Base-by-base conservation (phyloP, 2,888 invertebrate species). In the Diarsia dahlii region DNA sequence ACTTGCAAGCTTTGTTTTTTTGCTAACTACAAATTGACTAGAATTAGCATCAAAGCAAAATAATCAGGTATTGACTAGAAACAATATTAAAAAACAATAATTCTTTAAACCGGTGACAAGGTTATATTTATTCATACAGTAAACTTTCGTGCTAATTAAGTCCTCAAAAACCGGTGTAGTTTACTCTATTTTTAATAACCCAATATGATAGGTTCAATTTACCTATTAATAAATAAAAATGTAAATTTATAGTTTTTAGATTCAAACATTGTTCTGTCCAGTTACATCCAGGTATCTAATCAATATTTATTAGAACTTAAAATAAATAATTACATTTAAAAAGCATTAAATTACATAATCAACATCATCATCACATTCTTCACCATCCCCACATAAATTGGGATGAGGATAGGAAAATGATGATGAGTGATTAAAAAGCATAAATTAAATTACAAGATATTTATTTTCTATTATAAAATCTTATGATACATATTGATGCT, bases 11-110 rank as follows among this genome's bases (percentile, higher is more conserved):
- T 82, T 87, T 77, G 34, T 79, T 85, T 85, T 60, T 78, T 81
- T 80, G 78, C 86, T 87, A 84, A 69, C 81, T 89, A 87, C 70
- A 84, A 89, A 90, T 91, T 89, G 84, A 89, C 90, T 92, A 91
- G 77, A 81, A 80, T 90, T 92, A 94, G 93, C 94, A 94, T 92
- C 93, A 90, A 89, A 87, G 87, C 91, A 92, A 93, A 92, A 90
- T 83, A 91, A 90, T 81, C 62, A 68, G 65, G 70, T 71, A 52
- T 62, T 58, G 48, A 67, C 52, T 66, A 48, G 48, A 77, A 69
- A 66, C 9, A 18, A 45, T 48, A 20, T 4, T 45, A 23, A 50
- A 10, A 45, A 34, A 52, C 15, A 23, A 56, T 34, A 20, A 50
- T 23, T 34, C 23, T 48, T 50, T n/a, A 6, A 78, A 75, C 39